Base-by-base conservation (phyloP, 2,888 invertebrate species). In the Neoscelio sp. region DNA sequence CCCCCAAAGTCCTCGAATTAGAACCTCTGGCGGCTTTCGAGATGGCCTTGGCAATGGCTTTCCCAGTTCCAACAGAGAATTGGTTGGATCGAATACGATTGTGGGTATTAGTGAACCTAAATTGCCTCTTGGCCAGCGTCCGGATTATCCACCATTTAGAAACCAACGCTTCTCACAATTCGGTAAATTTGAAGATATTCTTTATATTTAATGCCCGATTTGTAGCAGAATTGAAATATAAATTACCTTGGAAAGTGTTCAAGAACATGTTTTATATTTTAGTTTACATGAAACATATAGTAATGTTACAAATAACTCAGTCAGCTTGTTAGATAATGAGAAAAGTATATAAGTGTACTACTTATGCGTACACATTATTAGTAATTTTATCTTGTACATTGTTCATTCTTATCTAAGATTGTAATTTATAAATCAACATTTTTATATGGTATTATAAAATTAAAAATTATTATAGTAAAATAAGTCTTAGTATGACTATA, bases 1-100 rank as follows among this genome's bases (percentile, higher is more conserved):
- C 80, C 26, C 17, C 8, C 17, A 13, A 15, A 62, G 60, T 10
- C 46, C 52, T 13, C 67, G 71, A 17, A 5, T 26, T 42, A 46
- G 84, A 54, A 80, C 80, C 12, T 56, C 83, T 40, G 84, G 83
- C 18, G 84, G 85, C 15, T 78, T 84, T 7, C 77, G 74, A 17
- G 54, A 82, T 15, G 84, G 84, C 18, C 44, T 82, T 64, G 84
- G 84, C 30, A 84, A 84, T 75, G 85, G 84, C 7, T 62, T 83
- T 13, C 84, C 84, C 23, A 82, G 85, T 58, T 70, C 82, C 13
- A 83, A 77, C 18, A 82, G 77, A 58, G 67, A 82, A 17, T 71
- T 85, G 42, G 80, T 64, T 4, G 85, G 82, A 17, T 85, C 85
- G 1, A 71, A 80, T 23, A 67, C 75, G 5, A 78, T 85, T 18